Evolutionary conservation across 1,140 invertebrate genomes (phyloP).

Genomic region (Phymorhynchus buccinoides): DNA sequence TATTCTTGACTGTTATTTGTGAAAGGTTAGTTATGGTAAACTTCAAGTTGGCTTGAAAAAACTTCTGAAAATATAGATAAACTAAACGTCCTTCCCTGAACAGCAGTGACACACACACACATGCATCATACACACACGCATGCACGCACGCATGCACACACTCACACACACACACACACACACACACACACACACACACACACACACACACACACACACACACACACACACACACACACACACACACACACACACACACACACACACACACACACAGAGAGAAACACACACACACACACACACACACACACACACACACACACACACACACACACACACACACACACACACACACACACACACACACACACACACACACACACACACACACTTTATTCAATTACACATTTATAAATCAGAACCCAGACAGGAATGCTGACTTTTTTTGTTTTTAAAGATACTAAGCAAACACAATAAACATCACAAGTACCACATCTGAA

Average conservation of each 20-base stretch:
- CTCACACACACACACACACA: constrained; percentile 10
- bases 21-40: too few species aligned
- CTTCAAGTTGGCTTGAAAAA: too few species aligned
- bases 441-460: too few species aligned
- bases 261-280: constrained; percentile 3
- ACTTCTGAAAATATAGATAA: too few species aligned
- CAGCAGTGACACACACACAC: too few species aligned
- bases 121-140: constrained; percentile 8
- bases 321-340: constrained; percentile 5
- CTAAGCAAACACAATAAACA: too few species aligned
- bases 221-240: background rate
- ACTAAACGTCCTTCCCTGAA: too few species aligned
- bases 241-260: background rate
- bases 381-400: constrained; percentile 5
- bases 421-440: background rate
- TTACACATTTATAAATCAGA: background rate
- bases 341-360: background rate
- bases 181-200: background rate
- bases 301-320: constrained; percentile 4
- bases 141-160: background rate
- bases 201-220: constrained; percentile 10
- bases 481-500: too few species aligned
- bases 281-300: background rate
- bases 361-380: constrained; percentile 9
- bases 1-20: too few species aligned